Percentiles rank a stretch among this genome's conserved stretches.
Evolutionary conservation across 2,888 invertebrate genomes (phyloP).

Genomic region (Arenicola marina): DNA sequence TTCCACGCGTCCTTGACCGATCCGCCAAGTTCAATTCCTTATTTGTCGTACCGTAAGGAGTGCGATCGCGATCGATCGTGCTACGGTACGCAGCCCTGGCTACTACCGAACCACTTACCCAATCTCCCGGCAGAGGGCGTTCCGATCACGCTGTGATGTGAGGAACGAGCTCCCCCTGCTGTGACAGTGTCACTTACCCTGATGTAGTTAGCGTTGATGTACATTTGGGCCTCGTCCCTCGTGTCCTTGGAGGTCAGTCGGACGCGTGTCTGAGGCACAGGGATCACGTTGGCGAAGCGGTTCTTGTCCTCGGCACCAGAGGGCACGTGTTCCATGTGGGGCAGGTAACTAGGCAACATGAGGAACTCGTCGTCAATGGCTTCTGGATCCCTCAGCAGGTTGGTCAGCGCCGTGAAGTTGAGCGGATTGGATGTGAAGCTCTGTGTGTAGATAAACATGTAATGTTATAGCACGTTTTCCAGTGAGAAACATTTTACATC

Average conservation of each 20-base stretch:
- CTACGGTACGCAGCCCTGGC: no score
- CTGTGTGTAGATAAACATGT: neutral
- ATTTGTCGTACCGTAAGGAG: no score
- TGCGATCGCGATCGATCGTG: no score
- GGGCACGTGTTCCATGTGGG: conserved; percentile 40
- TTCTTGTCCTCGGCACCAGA: conserved; percentile 69
- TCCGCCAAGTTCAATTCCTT: no score
- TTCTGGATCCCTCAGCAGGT: conserved; percentile 64
- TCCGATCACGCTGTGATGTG: no score
- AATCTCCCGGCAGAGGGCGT: no score
- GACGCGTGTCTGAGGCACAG: conserved; percentile 55
- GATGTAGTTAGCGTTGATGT: conserved; percentile 92
- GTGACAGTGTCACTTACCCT: conserved; percentile 74
- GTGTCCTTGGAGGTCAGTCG: neutral
- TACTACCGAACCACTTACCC: no score
- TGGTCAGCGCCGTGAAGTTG: conserved; percentile 77
- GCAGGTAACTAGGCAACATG: conserved; percentile 47
- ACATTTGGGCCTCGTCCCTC: conserved; percentile 80
- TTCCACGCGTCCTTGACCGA: no score
- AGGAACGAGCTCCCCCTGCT: no score
- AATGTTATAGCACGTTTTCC: neutral
- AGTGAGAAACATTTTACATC: neutral
- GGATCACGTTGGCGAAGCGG: conserved; percentile 92
- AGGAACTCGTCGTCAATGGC: conserved; percentile 79
- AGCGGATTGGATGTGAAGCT: conserved; percentile 71